Evolutionary conservation across 2,797 vertebrate species (phyloP).

Genomic region (Decapterus maruadsi): DNA sequence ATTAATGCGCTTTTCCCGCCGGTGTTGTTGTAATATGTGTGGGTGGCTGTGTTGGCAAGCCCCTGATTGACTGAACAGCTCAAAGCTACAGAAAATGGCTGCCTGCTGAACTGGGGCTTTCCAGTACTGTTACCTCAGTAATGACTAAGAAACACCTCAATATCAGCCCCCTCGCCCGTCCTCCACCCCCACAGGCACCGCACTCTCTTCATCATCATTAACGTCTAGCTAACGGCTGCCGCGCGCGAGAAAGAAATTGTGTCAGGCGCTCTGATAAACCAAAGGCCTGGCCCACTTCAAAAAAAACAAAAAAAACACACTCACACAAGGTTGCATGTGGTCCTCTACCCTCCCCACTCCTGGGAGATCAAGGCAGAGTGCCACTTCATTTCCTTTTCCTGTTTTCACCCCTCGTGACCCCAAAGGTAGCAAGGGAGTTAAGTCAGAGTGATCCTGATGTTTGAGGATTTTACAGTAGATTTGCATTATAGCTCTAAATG

Average conservation of each 20-base stretch:
- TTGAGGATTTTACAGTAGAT: constrained; percentile 22
- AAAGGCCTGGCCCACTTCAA: constrained; percentile 63
- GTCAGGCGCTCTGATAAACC: constrained; percentile 72
- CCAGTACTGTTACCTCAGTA: constrained; percentile 69
- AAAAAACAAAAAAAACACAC: constrained; percentile 25
- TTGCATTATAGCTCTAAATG: constrained; percentile 13
- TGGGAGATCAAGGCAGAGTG: constrained; percentile 53
- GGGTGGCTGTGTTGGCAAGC: constrained; percentile 57
- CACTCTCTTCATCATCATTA: constrained; percentile 80
- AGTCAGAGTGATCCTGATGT: constrained; percentile 1
- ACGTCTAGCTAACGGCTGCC: constrained; percentile 72
- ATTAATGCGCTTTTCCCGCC: constrained; percentile 41
- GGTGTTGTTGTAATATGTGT: constrained; percentile 54
- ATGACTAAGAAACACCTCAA: constrained; percentile 77
- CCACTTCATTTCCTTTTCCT: constrained; percentile 42
- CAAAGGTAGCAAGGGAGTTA: constrained; percentile 14
- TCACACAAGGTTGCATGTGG: constrained; percentile 41
- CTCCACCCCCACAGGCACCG: constrained; percentile 43
- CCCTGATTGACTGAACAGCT: constrained; percentile 72
- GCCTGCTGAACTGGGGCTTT: constrained; percentile 65
- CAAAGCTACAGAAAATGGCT: constrained; percentile 76
- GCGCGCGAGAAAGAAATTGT: constrained; percentile 59
- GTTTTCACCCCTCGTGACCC: constrained; percentile 29
- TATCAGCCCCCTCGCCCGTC: constrained; percentile 46
- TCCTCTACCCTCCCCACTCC: constrained; percentile 32